Percentiles rank a stretch among this genome's conserved stretches.
phyloP scores from a whole-genome alignment of 2,797 vertebrate genomes.

The Synaphobranchus kaupii region DNA sequence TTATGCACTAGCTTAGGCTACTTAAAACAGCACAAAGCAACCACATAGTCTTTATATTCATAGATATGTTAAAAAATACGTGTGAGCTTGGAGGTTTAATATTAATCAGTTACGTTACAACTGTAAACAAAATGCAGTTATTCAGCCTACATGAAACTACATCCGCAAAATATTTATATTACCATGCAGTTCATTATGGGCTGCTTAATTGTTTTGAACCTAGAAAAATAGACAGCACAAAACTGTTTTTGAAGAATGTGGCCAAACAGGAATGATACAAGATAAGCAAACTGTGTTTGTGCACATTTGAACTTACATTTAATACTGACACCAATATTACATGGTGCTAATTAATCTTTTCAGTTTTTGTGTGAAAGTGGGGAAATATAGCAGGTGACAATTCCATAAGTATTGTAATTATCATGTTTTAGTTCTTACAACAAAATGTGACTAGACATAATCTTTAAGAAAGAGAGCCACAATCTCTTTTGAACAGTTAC shows the following conservation, averaged over 20 bases:
- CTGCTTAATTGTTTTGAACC: background rate
- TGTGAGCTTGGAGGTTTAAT: background rate
- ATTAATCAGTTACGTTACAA: background rate
- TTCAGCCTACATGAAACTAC: background rate
- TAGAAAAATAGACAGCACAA: background rate
- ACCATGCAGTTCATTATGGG: background rate
- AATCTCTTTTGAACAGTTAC: background rate
- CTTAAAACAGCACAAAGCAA: too few relatives aligned
- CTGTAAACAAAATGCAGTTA: background rate
- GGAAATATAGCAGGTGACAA: background rate
- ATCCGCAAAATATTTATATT: too few relatives aligned
- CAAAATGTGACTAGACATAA: background rate
- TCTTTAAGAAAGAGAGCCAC: background rate
- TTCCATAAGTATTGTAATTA: background rate
- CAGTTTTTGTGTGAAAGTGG: background rate
- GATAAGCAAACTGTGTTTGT: background rate
- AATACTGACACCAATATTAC: conserved; percentile 6
- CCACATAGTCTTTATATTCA: too few relatives aligned
- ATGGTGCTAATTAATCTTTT: background rate
- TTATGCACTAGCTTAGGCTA: background rate
- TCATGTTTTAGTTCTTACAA: conserved; percentile 11
- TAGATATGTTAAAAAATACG: background rate
- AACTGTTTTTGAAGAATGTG: background rate
- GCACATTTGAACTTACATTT: background rate
- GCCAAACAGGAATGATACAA: background rate